Evolutionary conservation across 92 coral and sea anemone genomes (phyloP).

Genomic region (Montipora capitata): DNA sequence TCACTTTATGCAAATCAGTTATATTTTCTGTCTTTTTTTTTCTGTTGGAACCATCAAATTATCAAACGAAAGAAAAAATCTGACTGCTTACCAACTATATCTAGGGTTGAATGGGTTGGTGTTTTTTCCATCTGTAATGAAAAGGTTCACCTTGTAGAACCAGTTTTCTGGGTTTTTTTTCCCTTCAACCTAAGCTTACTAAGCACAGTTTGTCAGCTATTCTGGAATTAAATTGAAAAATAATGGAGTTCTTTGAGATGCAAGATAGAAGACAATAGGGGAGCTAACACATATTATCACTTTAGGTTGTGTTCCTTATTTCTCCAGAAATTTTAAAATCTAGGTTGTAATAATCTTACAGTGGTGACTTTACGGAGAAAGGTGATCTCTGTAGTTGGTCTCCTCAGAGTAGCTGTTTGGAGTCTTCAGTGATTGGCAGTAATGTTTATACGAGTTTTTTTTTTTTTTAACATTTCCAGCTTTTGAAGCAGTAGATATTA

Average conservation of each 20-base stretch:
- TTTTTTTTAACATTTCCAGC: too few relatives aligned
- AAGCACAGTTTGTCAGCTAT: constrained; percentile 1
- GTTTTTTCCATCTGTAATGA: background rate
- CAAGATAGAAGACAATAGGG: background rate
- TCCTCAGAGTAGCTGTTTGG: too few relatives aligned
- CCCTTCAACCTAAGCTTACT: background rate
- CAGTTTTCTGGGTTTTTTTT: background rate
- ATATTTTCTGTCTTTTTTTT: background rate
- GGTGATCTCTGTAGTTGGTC: too few relatives aligned
- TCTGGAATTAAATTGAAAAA: constrained; percentile 12
- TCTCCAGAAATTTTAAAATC: too few relatives aligned
- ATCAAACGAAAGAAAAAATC: background rate
- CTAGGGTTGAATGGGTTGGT: background rate
- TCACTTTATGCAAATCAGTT: constrained; percentile 8
- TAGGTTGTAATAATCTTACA: too few relatives aligned
- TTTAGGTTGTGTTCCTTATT: background rate
- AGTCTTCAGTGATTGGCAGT: too few relatives aligned
- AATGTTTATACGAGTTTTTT: too few relatives aligned
- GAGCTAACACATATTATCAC: background rate
- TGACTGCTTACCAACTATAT: background rate
- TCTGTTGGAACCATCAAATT: background rate
- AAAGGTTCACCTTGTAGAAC: background rate
- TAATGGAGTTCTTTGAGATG: background rate
- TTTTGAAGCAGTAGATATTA: too few relatives aligned
- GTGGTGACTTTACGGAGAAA: too few relatives aligned